phyloP scores from a whole-genome alignment of 2,113 vertebrate genomes.

The Nannobrachium achirus region DNA sequence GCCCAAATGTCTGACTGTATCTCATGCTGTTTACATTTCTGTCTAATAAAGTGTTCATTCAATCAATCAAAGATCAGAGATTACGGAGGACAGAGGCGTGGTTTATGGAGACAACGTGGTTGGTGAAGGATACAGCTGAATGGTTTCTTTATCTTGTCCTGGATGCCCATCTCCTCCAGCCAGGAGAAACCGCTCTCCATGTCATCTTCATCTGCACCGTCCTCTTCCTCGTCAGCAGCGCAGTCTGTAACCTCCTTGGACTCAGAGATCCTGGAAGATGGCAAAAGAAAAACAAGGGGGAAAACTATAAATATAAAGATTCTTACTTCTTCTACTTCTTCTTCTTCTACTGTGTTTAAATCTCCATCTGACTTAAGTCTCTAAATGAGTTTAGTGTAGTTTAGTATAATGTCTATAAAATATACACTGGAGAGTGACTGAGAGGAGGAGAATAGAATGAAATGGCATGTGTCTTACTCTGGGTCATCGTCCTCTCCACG shows the following conservation, averaged over 20 bases:
- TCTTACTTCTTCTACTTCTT: too few relatives aligned
- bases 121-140: conserved; percentile 90
- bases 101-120: too few relatives aligned
- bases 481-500: neutral
- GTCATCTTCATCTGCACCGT: conserved; percentile 72
- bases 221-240: conserved; percentile 3
- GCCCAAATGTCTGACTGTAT: too few relatives aligned
- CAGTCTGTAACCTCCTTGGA: neutral
- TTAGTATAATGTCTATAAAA: too few relatives aligned
- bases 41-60: too few relatives aligned
- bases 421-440: neutral
- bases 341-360: too few relatives aligned
- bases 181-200: conserved; percentile 87
- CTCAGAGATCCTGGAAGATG: conserved; percentile 36
- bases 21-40: too few relatives aligned
- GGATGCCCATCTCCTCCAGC: conserved; percentile 95
- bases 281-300: neutral
- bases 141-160: conserved; percentile 92
- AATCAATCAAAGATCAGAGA: too few relatives aligned
- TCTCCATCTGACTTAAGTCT: too few relatives aligned
- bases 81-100: too few relatives aligned
- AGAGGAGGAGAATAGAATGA: neutral
- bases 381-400: too few relatives aligned
- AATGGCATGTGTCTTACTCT: neutral
- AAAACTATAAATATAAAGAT: neutral